These are phyloP conservation scores for Rousettus leschenaultii DNA, from an alignment of 2,113 vertebrate species.

Conservation along the genomic window DNA sequence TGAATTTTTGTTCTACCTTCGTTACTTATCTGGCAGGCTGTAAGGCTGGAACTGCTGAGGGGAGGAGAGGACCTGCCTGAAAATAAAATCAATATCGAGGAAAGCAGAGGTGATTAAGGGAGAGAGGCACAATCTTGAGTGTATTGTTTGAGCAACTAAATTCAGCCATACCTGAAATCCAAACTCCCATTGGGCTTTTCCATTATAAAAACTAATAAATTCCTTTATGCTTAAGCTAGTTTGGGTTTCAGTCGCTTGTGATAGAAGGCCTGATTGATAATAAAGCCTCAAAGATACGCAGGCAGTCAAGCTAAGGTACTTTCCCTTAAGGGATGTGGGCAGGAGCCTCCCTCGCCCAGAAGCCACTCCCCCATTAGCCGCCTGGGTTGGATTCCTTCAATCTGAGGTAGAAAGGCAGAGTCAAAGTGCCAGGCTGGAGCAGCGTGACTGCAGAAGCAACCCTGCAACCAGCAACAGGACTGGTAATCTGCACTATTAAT, in stretches of 20 bases:
- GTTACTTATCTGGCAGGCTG: not conserved
- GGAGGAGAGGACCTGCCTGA: not conserved
- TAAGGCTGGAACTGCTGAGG: not conserved
- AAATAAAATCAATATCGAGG: not conserved
- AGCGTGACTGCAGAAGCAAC: not conserved
- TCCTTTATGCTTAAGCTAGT: not conserved
- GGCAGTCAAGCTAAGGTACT: not conserved
- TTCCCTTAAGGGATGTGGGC: not conserved
- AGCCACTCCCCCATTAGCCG: not conserved
- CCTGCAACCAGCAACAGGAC: fast-evolving
- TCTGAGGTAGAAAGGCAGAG: not conserved
- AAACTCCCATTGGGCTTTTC: not conserved
- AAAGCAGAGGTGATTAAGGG: not conserved
- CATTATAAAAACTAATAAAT: not conserved
- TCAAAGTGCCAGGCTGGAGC: not conserved
- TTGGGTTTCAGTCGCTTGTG: not conserved
- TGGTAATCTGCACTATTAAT: not conserved
- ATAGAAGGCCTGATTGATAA: not conserved
- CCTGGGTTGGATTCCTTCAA: not conserved
- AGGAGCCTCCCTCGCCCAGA: not conserved
- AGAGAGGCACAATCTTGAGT: not conserved
- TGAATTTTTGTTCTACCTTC: not conserved
- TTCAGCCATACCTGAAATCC: not conserved
- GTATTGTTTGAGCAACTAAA: not conserved
- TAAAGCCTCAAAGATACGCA: not conserved